A percentile compares a stretch with the other conserved stretches of the same genome.
phyloP scores from a whole-genome alignment of 2,888 invertebrate genomes.

The Trichopoda pennipes region DNA sequence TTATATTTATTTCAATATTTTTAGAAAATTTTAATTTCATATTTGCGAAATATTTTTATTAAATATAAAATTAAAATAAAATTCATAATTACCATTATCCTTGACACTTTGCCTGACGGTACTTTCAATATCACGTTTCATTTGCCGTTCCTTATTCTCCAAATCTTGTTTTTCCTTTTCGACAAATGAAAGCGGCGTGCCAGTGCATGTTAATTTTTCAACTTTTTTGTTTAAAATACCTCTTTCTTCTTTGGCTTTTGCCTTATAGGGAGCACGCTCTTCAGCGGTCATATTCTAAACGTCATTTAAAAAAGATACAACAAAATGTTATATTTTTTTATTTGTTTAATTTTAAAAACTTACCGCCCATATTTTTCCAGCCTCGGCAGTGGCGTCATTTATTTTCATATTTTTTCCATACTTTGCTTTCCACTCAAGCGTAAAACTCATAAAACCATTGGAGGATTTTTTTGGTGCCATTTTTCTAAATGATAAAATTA shows the following conservation, averaged over 20 bases:
- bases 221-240: background rate
- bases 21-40: too few relatives aligned
- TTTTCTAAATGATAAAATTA: background rate
- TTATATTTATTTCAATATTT: too few relatives aligned
- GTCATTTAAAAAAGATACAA: background rate
- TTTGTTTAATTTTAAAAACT: slow-evolving; percentile 3
- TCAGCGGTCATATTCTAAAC: slow-evolving; percentile 73
- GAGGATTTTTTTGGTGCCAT: slow-evolving; percentile 75
- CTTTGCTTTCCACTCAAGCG: slow-evolving; percentile 74
- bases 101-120: slow-evolving; percentile 71
- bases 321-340: background rate
- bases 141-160: slow-evolving; percentile 69
- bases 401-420: slow-evolving; percentile 69
- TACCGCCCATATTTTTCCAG: slow-evolving; percentile 76
- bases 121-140: slow-evolving; percentile 75
- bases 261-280: slow-evolving; percentile 74
- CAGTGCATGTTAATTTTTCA: slow-evolving; percentile 74
- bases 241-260: slow-evolving; percentile 72
- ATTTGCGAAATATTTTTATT: too few relatives aligned
- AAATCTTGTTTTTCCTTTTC: slow-evolving; percentile 71
- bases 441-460: slow-evolving; percentile 76
- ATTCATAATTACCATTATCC: slow-evolving; percentile 71
- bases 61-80: background rate
- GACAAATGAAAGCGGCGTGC: slow-evolving; percentile 71
- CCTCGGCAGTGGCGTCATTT: slow-evolving; percentile 70